Evolutionary conservation across 37 sponge, comb jelly and placozoan genomes (phyloP).

Genomic region (Dysidea cf. avara): DNA sequence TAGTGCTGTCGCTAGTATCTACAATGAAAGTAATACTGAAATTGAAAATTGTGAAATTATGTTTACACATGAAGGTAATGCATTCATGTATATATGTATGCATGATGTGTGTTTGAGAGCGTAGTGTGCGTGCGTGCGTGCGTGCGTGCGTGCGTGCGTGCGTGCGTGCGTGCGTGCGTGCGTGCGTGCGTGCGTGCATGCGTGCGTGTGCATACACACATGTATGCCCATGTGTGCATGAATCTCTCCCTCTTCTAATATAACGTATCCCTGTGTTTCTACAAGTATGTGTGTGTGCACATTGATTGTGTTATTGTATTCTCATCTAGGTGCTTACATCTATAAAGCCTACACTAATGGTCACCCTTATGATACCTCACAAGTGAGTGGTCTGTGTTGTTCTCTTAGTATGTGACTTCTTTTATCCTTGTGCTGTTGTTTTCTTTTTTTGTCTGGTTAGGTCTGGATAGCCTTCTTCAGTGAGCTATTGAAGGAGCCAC

Average conservation of each 20-base stretch:
- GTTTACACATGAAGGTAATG: slow-evolving; percentile 73
- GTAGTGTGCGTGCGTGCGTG: background rate
- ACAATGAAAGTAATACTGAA: slow-evolving; percentile 61
- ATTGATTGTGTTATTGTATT: no score
- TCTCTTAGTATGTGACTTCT: background rate
- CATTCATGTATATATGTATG: slow-evolving; percentile 6
- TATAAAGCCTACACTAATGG: slow-evolving; percentile 85
- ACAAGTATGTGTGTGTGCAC: slow-evolving; percentile 14
- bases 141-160: slow-evolving; percentile 24
- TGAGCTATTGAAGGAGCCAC: slow-evolving; percentile 44
- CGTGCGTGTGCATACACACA: slow-evolving; percentile 10
- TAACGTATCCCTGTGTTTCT: slow-evolving; percentile 17
- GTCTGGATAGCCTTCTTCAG: slow-evolving; percentile 63
- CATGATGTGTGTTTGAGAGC: background rate
- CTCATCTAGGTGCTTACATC: slow-evolving; percentile 72
- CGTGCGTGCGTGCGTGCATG: slow-evolving; percentile 12
- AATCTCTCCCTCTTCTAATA: background rate
- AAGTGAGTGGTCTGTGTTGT: slow-evolving; percentile 8
- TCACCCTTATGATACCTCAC: slow-evolving; percentile 84
- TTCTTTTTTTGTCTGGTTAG: slow-evolving; percentile 1
- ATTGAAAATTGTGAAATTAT: slow-evolving; percentile 75
- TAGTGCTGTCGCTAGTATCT: slow-evolving; percentile 67
- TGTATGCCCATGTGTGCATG: slow-evolving; percentile 17
- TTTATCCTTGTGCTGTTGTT: background rate
- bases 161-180: slow-evolving; percentile 4